Evolutionary conservation across 2,888 invertebrate genomes (phyloP), one percentile per base, ranked within the genome.

Genomic region (Drosophila prolongata): DNA sequence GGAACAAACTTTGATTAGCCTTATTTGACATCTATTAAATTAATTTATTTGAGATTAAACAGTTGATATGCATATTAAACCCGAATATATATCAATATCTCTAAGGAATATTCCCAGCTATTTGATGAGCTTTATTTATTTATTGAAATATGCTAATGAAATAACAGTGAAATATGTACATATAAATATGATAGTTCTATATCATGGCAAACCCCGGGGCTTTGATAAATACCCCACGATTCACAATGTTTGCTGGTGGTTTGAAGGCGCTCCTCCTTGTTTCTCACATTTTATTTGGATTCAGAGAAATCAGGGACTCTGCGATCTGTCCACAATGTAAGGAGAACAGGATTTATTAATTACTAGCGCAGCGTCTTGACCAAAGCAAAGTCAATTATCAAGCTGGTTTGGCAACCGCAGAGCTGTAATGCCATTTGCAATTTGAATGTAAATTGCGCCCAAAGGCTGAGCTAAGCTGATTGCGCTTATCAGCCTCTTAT

Each of bases 401-500:
- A 72, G 43, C 53, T 66, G 35, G 78, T 66, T 77, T 67, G 53
- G 54, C 35, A 38, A 64, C 43, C 44, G 38, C 14, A 43, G 52
- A 64, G 49, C 64, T 54, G 52, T 47, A 59, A 75, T 56, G 55
- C 64, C 34, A 53, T 54, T 60, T 58, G 65, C 70, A 61, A 74
- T 68, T 76, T 68, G 59, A 24, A 79, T 79, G 79, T 73, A 76
- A 79, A 79, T 79, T 67, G 50, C 27, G 27, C 57, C 62, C 47
- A 49, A 9, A 34, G 60, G 44, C 60, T 37, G 38, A 16, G 47
- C 62, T 49, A 27, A 11, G 42, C 49, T 34, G 47, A 30, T 55
- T 46, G 46, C 16, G 43, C 44, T 81, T 79, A 71, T 81, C 78
- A 69, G 37, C 30, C 49, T 43, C 46, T 43, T 59, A 52, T 52